A percentile compares a stretch with the other conserved stretches of the same genome.
phyloP scores from a whole-genome alignment of 2,113 vertebrate species.

The Mesocricetus auratus region DNA sequence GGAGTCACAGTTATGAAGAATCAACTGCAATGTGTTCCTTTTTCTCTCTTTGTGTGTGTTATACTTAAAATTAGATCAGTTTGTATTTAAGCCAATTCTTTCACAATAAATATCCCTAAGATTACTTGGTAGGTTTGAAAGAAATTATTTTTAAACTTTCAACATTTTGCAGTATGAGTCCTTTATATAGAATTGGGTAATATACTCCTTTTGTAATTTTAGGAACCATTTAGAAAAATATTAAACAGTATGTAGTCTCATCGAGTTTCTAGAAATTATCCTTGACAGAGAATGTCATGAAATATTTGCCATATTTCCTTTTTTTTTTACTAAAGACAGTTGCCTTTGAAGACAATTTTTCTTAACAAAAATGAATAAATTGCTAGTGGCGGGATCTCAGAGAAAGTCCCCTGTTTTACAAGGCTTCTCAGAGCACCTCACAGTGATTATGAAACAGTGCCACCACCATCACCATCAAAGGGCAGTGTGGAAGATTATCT shows the following conservation, averaged over 20 bases:
- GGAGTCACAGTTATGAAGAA: background rate
- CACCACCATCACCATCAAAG: background rate
- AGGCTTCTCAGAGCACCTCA: background rate
- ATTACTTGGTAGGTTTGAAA: background rate
- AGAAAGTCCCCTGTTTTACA: background rate
- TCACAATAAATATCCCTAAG: background rate
- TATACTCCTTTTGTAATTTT: background rate
- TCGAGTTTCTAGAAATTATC: conserved; percentile 35
- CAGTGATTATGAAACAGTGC: background rate
- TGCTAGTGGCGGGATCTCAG: background rate
- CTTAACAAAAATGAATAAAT: conserved; percentile 27
- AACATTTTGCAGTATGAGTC: background rate
- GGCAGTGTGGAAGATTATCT: background rate
- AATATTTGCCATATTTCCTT: conserved; percentile 24
- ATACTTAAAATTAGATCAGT: background rate
- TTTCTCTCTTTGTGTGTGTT: background rate
- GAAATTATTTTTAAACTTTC: background rate
- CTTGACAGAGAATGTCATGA: background rate
- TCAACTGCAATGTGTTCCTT: background rate
- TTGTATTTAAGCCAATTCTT: background rate
- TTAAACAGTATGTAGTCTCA: background rate
- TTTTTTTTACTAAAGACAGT: background rate
- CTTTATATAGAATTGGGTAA: background rate
- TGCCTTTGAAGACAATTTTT: conserved; percentile 40
- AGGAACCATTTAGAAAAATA: conserved; percentile 13